A percentile compares a stretch with the other conserved stretches of the same genome.
phyloP scores from a whole-genome alignment of 2,797 vertebrate genomes.

The Schizopygopsis malacanthus region DNA sequence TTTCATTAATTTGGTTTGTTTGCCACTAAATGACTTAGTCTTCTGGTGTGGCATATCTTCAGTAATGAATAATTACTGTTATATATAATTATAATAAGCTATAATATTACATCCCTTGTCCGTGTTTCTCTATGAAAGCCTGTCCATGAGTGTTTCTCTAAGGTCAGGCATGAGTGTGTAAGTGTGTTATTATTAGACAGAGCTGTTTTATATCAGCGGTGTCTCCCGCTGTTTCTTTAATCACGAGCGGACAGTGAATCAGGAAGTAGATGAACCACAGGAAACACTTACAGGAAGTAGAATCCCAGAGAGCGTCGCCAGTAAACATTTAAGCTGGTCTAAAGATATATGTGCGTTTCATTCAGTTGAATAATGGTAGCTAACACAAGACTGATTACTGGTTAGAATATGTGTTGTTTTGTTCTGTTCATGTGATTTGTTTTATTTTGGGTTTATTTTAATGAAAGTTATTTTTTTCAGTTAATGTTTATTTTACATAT shows the following conservation, averaged over 20 bases:
- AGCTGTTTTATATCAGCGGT: neutral
- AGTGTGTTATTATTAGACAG: neutral
- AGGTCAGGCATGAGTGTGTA: neutral
- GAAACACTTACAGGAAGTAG: neutral
- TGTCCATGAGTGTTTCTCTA: neutral
- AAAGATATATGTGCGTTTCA: too few species aligned
- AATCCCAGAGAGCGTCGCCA: neutral
- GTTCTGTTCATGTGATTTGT: too few species aligned
- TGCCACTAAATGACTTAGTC: neutral
- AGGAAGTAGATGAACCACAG: neutral
- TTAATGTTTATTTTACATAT: too few species aligned
- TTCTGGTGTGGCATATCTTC: neutral
- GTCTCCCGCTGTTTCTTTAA: slow-evolving; percentile 9
- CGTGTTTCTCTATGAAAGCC: neutral
- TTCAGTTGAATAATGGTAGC: too few species aligned
- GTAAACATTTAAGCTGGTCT: neutral
- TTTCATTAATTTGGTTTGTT: neutral
- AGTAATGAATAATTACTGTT: neutral
- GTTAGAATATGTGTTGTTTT: too few species aligned
- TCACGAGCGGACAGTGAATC: neutral
- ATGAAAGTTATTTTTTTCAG: too few species aligned
- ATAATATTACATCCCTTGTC: neutral
- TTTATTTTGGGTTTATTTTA: too few species aligned
- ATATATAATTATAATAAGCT: too few species aligned
- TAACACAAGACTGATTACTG: too few species aligned